These are phyloP conservation scores for Ardeotis arabs DNA, from an alignment of 2,113 vertebrate genomes.

Conservation along the genomic window DNA sequence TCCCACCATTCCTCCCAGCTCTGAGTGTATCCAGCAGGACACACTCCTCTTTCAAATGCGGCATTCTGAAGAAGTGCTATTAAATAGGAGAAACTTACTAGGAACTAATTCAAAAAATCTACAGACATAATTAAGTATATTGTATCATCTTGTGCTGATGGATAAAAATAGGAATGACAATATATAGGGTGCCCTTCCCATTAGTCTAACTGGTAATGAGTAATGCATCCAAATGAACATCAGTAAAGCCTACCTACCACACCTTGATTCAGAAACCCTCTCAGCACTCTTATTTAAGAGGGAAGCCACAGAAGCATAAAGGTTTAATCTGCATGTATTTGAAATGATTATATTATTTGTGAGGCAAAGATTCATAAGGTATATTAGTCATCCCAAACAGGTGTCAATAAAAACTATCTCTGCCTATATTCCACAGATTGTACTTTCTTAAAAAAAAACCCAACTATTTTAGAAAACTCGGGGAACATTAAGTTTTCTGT, in stretches of 20 bases:
- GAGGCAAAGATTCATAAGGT: not conserved
- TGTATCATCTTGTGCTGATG: not conserved
- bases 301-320: not conserved
- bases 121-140: not conserved
- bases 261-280: not conserved
- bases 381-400: not conserved
- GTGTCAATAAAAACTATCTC: not conserved
- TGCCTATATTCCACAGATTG: not conserved
- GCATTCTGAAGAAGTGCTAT: not conserved
- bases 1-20: not conserved
- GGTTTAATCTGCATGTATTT: not conserved
- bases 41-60: not conserved
- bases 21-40: not conserved
- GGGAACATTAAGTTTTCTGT: not conserved
- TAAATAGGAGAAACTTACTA: not conserved
- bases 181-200: not conserved
- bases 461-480: not conserved
- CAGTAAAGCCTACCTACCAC: not conserved
- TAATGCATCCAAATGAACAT: not conserved
- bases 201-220: not conserved
- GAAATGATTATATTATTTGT: not conserved
- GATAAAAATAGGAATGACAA: slow-evolving; percentile 41
- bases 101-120: not conserved
- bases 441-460: not conserved
- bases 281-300: not conserved